Conservation (phyloP, 2,797 vertebrate genomes). For the Heteromormyrus szaboi region DNA sequence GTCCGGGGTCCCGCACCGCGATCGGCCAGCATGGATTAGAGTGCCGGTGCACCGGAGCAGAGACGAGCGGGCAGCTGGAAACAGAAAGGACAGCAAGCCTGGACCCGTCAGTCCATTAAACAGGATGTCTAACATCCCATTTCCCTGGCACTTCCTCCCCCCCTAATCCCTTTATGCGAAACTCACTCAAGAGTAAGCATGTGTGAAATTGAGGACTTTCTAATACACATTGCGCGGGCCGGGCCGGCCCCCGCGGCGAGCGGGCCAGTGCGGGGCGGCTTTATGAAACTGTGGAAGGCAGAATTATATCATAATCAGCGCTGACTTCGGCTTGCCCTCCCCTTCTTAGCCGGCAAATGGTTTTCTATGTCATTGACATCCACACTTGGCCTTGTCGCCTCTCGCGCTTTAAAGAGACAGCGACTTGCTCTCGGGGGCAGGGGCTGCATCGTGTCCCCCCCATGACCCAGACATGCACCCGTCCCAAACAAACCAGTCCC, state of each 20-base stretch:
- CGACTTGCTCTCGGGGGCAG: neutral
- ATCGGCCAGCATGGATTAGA: slow-evolving; percentile 64
- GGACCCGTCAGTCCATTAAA: slow-evolving; percentile 88
- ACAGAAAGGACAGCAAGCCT: slow-evolving; percentile 70
- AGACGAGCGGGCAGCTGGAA: slow-evolving; percentile 33
- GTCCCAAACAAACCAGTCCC: slow-evolving; percentile 8
- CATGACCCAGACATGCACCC: slow-evolving; percentile 6
- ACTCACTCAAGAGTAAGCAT: slow-evolving; percentile 95
- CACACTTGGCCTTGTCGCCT: slow-evolving; percentile 25
- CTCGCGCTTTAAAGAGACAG: slow-evolving; percentile 22
- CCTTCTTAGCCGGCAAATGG: slow-evolving; percentile 30
- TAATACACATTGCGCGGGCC: slow-evolving; percentile 70
- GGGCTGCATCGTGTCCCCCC: neutral
- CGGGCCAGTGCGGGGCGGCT: slow-evolving; percentile 61
- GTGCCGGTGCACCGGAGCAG: slow-evolving; percentile 46
- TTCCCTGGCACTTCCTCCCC: slow-evolving; percentile 74
- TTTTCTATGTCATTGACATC: slow-evolving; percentile 39
- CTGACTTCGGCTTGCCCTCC: slow-evolving; percentile 48
- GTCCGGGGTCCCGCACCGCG: neutral
- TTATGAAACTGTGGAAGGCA: slow-evolving; percentile 62
- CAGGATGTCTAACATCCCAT: slow-evolving; percentile 85
- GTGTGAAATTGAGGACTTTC: slow-evolving; percentile 98
- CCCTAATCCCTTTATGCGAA: slow-evolving; percentile 95
- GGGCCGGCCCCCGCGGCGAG: slow-evolving; percentile 53
- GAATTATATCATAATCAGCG: slow-evolving; percentile 64